These are phyloP conservation scores for Apodemus agrarius DNA, from an alignment of 2,797 vertebrate species.

Conservation along the genomic window DNA sequence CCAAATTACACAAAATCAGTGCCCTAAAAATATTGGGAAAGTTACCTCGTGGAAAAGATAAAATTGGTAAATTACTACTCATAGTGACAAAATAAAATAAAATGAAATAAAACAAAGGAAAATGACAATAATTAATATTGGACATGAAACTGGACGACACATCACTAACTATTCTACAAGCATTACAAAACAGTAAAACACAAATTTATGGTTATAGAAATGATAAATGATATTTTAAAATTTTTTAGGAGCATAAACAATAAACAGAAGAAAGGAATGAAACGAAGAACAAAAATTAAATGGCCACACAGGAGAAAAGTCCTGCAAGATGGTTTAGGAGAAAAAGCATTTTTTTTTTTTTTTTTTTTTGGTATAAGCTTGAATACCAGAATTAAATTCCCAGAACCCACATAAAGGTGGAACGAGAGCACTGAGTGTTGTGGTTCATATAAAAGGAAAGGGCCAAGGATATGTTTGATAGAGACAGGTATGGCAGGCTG, in stretches of 20 bases:
- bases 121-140: neutral
- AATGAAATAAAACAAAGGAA: neutral
- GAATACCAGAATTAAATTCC: neutral
- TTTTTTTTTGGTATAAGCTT: neutral
- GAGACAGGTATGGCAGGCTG: neutral
- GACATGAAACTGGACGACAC: neutral
- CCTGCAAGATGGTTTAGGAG: neutral
- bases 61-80: neutral
- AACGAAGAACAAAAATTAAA: neutral
- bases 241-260: neutral
- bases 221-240: neutral
- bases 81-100: neutral
- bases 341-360: neutral
- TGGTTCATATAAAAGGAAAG: neutral
- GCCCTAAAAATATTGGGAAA: neutral
- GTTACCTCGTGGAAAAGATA: neutral
- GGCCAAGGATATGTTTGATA: neutral
- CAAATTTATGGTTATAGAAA: neutral
- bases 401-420: neutral
- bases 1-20: neutral
- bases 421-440: neutral
- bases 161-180: neutral
- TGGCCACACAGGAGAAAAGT: neutral
- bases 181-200: neutral
- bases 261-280: neutral